Conservation (phyloP, 2,797 vertebrate species). For the Austrolebias charrua region DNA sequence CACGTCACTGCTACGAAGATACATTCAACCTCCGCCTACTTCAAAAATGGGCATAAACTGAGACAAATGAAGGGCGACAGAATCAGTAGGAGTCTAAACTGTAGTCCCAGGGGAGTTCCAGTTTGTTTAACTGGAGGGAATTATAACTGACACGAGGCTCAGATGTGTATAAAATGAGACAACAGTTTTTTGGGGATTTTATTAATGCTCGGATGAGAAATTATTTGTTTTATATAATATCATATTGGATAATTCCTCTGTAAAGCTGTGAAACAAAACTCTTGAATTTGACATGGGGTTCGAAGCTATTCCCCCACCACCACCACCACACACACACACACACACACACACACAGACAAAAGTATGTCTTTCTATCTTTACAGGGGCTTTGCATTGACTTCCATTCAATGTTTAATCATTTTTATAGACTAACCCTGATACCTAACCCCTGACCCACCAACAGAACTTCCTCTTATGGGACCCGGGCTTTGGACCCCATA, state of each 20-base stretch:
- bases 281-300: too few species aligned
- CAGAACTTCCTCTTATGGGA: too few species aligned
- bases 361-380: too few species aligned
- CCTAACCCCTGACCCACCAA: too few species aligned
- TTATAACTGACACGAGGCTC: slow-evolving; percentile 19
- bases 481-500: too few species aligned
- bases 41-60: slow-evolving; percentile 39
- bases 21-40: slow-evolving; percentile 37
- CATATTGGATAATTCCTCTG: slow-evolving; percentile 9
- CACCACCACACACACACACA: too few species aligned
- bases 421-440: too few species aligned
- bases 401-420: too few species aligned
- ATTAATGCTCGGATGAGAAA: slow-evolving; percentile 26
- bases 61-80: slow-evolving; percentile 62
- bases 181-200: slow-evolving; percentile 8
- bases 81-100: slow-evolving; percentile 58
- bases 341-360: too few species aligned
- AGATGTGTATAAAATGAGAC: slow-evolving; percentile 17
- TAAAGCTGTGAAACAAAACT: not conserved
- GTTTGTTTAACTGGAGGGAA: slow-evolving; percentile 23
- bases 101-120: slow-evolving; percentile 38
- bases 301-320: too few species aligned
- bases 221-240: slow-evolving; percentile 19
- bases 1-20: slow-evolving; percentile 47
- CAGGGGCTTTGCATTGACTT: too few species aligned